A percentile compares a stretch with the other conserved stretches of the same genome.
Conservation (phyloP, 2,113 vertebrate species). For the Poeciliopsis occidentalis region DNA sequence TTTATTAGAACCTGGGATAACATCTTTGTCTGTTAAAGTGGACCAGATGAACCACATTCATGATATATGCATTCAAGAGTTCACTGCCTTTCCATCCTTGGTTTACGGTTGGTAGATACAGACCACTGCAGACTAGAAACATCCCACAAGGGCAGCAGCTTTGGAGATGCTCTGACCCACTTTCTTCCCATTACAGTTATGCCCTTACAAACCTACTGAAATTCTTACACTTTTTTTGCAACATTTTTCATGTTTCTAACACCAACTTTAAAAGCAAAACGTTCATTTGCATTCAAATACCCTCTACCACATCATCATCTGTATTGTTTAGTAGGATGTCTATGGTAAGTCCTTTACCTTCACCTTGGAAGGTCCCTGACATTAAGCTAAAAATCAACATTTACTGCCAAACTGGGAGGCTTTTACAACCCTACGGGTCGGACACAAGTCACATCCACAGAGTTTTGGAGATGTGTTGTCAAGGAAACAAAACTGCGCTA, state of each 20-base stretch:
- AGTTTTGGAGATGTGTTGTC: conserved; percentile 42
- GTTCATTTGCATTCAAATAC: neutral
- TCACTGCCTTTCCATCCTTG: neutral
- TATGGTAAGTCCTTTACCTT: neutral
- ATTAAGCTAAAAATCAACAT: neutral
- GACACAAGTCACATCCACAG: conserved; percentile 22
- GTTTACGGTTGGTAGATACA: neutral
- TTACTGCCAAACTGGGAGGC: neutral
- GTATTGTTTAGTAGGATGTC: neutral
- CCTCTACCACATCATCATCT: neutral
- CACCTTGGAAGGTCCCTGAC: neutral
- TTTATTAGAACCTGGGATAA: neutral
- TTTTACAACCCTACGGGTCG: conserved; percentile 2
- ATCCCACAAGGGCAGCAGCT: too few relatives aligned
- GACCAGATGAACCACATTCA: too few relatives aligned
- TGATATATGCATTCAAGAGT: too few relatives aligned
- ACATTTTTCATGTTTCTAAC: neutral
- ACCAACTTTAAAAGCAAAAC: neutral
- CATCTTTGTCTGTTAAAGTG: too few relatives aligned
- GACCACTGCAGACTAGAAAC: too few relatives aligned
- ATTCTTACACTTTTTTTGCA: neutral
- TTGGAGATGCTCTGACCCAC: too few relatives aligned
- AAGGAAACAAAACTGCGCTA: conserved; percentile 51
- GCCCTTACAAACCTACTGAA: neutral
- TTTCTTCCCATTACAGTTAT: neutral